phyloP scores from a whole-genome alignment of 2,113 vertebrate genomes.

The Hydrolagus affinis region DNA sequence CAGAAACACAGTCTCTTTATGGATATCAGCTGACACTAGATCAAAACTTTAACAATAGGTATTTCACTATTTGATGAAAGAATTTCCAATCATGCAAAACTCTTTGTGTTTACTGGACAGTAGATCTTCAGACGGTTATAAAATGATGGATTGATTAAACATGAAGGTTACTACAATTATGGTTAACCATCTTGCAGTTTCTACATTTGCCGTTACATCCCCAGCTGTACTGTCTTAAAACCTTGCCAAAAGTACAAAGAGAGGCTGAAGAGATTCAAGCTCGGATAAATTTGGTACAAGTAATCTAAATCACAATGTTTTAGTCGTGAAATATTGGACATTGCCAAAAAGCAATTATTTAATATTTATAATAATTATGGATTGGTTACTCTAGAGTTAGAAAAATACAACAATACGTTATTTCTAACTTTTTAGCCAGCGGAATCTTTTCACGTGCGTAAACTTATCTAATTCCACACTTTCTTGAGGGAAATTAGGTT shows the following conservation, averaged over 20 bases:
- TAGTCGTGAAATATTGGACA: not conserved
- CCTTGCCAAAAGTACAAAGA: slow-evolving; percentile 9
- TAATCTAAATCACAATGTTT: not conserved
- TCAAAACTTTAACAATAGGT: not conserved
- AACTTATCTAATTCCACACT: too few species aligned
- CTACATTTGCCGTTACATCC: not conserved
- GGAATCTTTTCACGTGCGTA: too few species aligned
- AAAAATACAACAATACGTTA: not conserved
- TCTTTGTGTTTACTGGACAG: not conserved
- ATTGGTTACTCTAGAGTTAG: not conserved
- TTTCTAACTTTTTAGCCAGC: too few species aligned
- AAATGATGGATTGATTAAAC: not conserved
- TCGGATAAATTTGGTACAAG: not conserved
- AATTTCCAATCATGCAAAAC: not conserved
- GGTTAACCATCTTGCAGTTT: not conserved
- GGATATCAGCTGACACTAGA: not conserved
- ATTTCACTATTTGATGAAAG: not conserved
- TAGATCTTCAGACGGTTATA: not conserved
- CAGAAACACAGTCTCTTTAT: too few species aligned
- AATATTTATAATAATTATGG: too few species aligned
- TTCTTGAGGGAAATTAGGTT: too few species aligned
- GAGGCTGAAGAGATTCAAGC: not conserved
- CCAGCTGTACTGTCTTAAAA: not conserved
- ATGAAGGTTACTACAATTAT: not conserved
- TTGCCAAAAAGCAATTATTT: not conserved